Evolutionary conservation across 2,888 invertebrate genomes (phyloP), one percentile per base, ranked within the genome.

Genomic region (Galerucella calmariensis): DNA sequence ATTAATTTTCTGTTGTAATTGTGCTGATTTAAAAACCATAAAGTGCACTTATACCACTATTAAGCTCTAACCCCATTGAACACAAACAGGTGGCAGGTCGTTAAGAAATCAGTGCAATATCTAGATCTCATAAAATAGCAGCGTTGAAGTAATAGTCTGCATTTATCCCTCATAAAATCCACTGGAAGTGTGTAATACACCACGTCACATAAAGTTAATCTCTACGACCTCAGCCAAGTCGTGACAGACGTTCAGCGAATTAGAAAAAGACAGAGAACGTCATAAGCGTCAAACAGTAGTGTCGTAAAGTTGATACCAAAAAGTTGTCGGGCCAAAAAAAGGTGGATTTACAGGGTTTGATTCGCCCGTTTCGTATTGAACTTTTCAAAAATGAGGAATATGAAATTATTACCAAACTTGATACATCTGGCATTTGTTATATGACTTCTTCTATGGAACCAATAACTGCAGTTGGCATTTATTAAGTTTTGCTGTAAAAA

Each of bases 111-210:
- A 85, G 81, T 81, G 85, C 81, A 82, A 81, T 83, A 85, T 86
- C 86, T 84, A 84, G 83, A 86, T 85, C 83, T 84, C 85, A 84
- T 85, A 86, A 86, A 86, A 81, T 82, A 81, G 81, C 83, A 79
- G 85, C 82, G 87, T 84, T 86, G 86, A 87, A 86, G 85, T 87
- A 87, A 87, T 86, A 84, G 86, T 84, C 63, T 65, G 83, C 85
- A 84, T 86, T 85, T 87, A 85, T 86, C 86, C 87, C 86, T 87
- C 87, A 84, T 87, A 88, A 88, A 88, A 85, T 87, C 85, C 82
- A 82, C 83, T 82, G 85, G 87, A 87, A 88, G 87, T 87, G 88
- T 87, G 87, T 87, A 87, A 87, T 87, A 86, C 86, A 86, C 84
- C 85, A 85, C 86, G 87, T 87, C 87, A 86, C 88, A 87, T 87